Evolutionary conservation across 2,888 invertebrate species (phyloP).

Genomic region (Priocnemis perturbator): DNA sequence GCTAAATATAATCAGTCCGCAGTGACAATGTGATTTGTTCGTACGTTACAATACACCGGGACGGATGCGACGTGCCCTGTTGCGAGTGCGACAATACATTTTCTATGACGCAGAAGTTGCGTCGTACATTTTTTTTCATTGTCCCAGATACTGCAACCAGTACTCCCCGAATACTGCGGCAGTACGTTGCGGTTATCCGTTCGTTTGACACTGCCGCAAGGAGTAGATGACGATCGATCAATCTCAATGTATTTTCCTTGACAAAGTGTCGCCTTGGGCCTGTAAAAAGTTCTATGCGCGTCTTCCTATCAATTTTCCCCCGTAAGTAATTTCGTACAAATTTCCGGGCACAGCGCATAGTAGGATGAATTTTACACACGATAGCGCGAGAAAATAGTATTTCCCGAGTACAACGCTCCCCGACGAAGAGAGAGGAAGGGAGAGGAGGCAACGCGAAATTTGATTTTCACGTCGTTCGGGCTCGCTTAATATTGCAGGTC

Average conservation of each 20-base stretch:
- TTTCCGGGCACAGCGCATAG: neutral
- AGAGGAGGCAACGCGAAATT: slow-evolving; percentile 10
- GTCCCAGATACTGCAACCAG: too few relatives aligned
- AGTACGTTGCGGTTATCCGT: slow-evolving; percentile 1
- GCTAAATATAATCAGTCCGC: too few relatives aligned
- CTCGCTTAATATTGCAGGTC: neutral
- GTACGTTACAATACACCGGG: too few relatives aligned
- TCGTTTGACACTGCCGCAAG: slow-evolving; percentile 1
- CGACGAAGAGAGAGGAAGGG: neutral
- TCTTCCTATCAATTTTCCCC: neutral
- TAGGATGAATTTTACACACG: slow-evolving; percentile 17
- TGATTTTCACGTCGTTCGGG: slow-evolving; percentile 8
- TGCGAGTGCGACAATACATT: too few relatives aligned
- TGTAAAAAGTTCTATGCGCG: neutral
- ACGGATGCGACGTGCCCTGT: too few relatives aligned
- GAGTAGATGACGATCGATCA: slow-evolving; percentile 5
- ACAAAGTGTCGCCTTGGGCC: neutral
- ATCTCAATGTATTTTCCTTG: slow-evolving; percentile 7
- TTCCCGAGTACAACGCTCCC: neutral
- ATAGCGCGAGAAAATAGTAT: slow-evolving; percentile 13
- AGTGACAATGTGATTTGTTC: too few relatives aligned
- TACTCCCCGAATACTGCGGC: slow-evolving; percentile 1
- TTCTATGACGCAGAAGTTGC: too few relatives aligned
- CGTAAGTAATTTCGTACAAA: too few relatives aligned
- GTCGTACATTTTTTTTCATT: too few relatives aligned